phyloP scores from a whole-genome alignment of 2,888 invertebrate species.

The Andricus quercusramuli region DNA sequence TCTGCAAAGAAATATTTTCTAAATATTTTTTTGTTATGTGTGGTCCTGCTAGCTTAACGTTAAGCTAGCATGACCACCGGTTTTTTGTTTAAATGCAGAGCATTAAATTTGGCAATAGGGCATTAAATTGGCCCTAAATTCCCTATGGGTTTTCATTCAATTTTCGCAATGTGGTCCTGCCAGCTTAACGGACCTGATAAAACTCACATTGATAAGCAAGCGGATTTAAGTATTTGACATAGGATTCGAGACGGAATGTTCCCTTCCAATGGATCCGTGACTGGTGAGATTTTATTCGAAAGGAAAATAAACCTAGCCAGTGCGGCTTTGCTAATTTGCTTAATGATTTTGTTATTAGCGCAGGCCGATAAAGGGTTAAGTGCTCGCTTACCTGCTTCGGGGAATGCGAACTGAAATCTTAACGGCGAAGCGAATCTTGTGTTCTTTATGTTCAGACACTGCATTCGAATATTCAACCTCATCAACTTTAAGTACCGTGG shows the following conservation, averaged over 20 bases:
- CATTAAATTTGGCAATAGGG: no score
- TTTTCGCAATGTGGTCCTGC: no score
- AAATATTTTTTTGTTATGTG: no score
- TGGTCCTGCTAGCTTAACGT: no score
- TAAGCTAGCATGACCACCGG: no score
- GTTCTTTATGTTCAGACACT: background rate
- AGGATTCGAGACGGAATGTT: background rate
- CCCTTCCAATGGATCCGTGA: background rate
- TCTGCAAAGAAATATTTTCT: no score
- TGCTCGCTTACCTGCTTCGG: constrained; percentile 6
- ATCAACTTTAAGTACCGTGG: background rate
- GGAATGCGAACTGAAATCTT: background rate
- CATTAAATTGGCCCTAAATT: no score
- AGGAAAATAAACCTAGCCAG: background rate
- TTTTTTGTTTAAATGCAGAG: no score
- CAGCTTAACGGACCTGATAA: no score
- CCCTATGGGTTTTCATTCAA: no score
- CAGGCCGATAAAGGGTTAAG: constrained; percentile 2
- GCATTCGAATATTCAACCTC: background rate
- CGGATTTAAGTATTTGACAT: background rate
- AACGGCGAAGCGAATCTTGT: constrained; percentile 1
- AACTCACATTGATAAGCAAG: no score
- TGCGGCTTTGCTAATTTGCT: background rate
- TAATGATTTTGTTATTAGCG: constrained; percentile 5
- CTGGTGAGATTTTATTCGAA: background rate